These are phyloP conservation scores for Melanaphis sacchari DNA, from an alignment of 1,140 invertebrate genomes.

Conservation along the genomic window DNA sequence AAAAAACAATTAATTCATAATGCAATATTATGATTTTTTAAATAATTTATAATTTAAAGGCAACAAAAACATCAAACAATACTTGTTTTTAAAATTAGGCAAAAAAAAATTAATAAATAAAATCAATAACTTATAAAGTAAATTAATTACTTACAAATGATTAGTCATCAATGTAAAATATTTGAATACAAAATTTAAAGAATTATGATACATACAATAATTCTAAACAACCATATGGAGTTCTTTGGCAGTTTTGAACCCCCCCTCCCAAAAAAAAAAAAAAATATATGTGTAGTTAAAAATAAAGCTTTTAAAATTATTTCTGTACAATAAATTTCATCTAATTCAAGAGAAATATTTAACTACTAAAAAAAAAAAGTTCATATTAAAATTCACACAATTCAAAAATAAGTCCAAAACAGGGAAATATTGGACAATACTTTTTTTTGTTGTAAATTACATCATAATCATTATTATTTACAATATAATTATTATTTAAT, in stretches of 20 bases:
- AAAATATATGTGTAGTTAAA: not conserved
- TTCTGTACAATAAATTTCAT: conserved; percentile 45
- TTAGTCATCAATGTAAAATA: conserved; percentile 48
- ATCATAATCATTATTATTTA: conserved; percentile 29
- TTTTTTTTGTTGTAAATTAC: not conserved
- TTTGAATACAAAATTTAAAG: conserved; percentile 20
- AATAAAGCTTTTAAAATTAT: conserved; percentile 25
- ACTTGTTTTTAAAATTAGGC: conserved; percentile 51
- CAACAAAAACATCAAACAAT: conserved; percentile 56
- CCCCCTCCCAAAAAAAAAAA: not conserved
- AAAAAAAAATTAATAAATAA: conserved; percentile 30
- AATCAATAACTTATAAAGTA: conserved; percentile 25
- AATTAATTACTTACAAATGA: conserved; percentile 38
- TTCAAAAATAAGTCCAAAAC: conserved; percentile 51
- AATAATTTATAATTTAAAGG: conserved; percentile 54
- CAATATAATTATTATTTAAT: conserved; percentile 18
- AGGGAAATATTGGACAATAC: conserved; percentile 35
- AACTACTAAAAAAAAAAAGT: conserved; percentile 42
- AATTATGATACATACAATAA: conserved; percentile 26
- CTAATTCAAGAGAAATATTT: conserved; percentile 35
- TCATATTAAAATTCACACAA: conserved; percentile 56
- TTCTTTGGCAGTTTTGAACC: conserved; percentile 43
- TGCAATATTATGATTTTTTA: conserved; percentile 48
- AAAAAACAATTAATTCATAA: conserved; percentile 37
- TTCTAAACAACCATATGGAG: conserved; percentile 47